These are phyloP conservation scores for Pediacus dermestoides DNA, from an alignment of 2,888 invertebrate species.

Conservation along the genomic window DNA sequence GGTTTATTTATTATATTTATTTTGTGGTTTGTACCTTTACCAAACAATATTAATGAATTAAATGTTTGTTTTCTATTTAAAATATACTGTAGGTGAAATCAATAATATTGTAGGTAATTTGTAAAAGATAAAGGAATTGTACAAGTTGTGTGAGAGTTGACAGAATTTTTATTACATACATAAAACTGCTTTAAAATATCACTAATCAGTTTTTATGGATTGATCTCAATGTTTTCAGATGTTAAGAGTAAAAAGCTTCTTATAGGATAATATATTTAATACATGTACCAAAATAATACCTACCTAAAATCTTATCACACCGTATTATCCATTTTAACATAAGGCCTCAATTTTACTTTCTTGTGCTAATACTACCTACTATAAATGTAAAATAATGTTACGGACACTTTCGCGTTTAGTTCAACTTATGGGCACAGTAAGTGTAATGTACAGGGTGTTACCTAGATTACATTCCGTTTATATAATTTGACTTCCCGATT, in stretches of 20 bases:
- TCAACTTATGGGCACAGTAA: conserved; percentile 30
- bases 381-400: conserved; percentile 13
- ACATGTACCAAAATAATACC: conserved; percentile 35
- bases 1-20: conserved; percentile 14
- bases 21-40: conserved; percentile 8
- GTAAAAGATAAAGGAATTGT: conserved; percentile 25
- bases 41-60: conserved; percentile 5
- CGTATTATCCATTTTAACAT: conserved; percentile 7
- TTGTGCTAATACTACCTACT: conserved; percentile 13
- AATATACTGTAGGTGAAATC: conserved; percentile 19
- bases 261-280: conserved; percentile 23
- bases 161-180: conserved; percentile 21
- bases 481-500: conserved; percentile 7
- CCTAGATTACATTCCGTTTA: conserved; percentile 6
- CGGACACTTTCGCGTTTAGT: too few species aligned
- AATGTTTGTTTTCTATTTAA: too few species aligned
- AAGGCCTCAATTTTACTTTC: conserved; percentile 30
- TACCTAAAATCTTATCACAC: conserved; percentile 25
- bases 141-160: conserved; percentile 6
- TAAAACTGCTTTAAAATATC: conserved; percentile 22
- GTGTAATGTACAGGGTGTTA: conserved; percentile 36
- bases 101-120: conserved; percentile 24
- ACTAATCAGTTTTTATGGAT: conserved; percentile 26
- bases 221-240: conserved; percentile 34
- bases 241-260: conserved; percentile 27